Percentiles rank a stretch among this genome's conserved stretches.
phyloP scores from a whole-genome alignment of 2,888 invertebrate genomes.

The Adineta ricciae region DNA sequence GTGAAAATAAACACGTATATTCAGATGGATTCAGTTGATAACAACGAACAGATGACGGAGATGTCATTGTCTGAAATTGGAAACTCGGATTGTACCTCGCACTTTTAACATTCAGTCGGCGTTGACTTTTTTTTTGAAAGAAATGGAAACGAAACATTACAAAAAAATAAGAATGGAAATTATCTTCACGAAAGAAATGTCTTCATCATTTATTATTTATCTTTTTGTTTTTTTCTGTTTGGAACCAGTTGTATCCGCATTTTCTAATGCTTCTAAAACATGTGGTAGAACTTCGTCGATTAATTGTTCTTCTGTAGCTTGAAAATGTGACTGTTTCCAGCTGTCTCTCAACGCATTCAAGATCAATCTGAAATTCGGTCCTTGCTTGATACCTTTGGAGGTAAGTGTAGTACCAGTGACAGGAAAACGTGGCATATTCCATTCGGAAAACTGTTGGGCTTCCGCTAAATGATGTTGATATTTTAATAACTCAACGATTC shows the following conservation, averaged over 20 bases:
- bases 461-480: slow-evolving; percentile 1
- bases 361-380: slow-evolving; percentile 27
- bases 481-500: slow-evolving; percentile 25
- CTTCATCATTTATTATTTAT: too few species aligned
- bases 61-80: background rate
- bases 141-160: too few species aligned
- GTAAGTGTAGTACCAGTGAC: slow-evolving; percentile 20
- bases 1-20: background rate
- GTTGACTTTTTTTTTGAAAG: too few species aligned
- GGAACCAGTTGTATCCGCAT: background rate
- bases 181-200: background rate
- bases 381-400: slow-evolving; percentile 20
- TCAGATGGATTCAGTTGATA: background rate
- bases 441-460: slow-evolving; percentile 14
- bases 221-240: background rate
- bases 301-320: background rate
- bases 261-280: background rate
- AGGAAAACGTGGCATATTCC: slow-evolving; percentile 28
- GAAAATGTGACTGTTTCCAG: slow-evolving; percentile 26
- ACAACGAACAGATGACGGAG: background rate
- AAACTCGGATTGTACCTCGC: too few species aligned
- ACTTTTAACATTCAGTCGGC: too few species aligned
- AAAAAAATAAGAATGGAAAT: background rate
- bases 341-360: slow-evolving; percentile 13
- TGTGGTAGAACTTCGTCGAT: background rate